Base-by-base conservation (phyloP, 2,113 vertebrate genomes). In the Tyrannus savana region DNA sequence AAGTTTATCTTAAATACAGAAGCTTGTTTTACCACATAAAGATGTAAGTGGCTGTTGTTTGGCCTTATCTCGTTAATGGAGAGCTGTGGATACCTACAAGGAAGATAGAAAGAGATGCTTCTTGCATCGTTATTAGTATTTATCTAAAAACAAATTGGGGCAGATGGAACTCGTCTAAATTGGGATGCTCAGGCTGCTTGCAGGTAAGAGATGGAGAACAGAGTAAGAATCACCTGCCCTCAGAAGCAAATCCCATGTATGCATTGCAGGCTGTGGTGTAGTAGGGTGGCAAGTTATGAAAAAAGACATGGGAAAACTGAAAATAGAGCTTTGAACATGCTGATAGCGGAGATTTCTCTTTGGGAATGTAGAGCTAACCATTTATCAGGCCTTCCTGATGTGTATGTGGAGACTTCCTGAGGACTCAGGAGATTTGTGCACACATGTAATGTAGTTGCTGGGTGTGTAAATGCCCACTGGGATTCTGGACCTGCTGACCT, bases 1-100 rank as follows among this genome's bases (percentile, higher is more conserved):
- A 92, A 95, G 82, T 95, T 97, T 95, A 97, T 96, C 85, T 97
- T 93, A 60, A 94, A 79, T 93, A 93, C 92, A 92, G 96, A 93
- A 96, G 92, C 95, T 96, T 89, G 91, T 94, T 95, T 91, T 96
- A 80, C 87, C 82, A 75, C 89, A 81, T 94, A 85, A 79, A 94
- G 90, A 92, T 92, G 64, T 14, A 88, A 66, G 84, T 93, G 89
- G 49, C 60, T 67, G 76, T 58, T 95, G 83, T 90, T 90, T 69
- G 88, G 74, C 55, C 60, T 92, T 85, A 90, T 64, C 89, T 89
- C 25, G 44, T 52, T 76, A 72, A 79, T 28, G 41, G 53, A 69
- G 53, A 47, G 53, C 53, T 67, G 41, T 35, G 68, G 49, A 33
- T 55, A 56, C 62, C 46, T 60, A 31, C 3, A 2, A 75, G 76